These are phyloP conservation scores for Plecotus auritus DNA, from an alignment of 2,113 vertebrate genomes.

Conservation along the genomic window DNA sequence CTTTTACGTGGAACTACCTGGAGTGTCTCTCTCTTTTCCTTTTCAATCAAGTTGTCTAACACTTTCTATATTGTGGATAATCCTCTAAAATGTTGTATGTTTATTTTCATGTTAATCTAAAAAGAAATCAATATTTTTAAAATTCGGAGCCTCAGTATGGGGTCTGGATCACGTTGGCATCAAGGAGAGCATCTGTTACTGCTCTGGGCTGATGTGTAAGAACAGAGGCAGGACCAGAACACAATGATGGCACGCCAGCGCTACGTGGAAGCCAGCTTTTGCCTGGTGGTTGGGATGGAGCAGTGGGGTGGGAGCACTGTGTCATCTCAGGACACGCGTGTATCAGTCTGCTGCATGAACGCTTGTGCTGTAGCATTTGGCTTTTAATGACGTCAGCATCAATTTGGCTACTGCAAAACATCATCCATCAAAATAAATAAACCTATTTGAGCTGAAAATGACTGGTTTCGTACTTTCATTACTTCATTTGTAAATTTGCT, in stretches of 20 bases:
- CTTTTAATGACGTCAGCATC: background rate
- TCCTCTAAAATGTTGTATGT: background rate
- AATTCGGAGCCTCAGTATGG: background rate
- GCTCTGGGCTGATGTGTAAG: background rate
- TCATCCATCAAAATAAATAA: background rate
- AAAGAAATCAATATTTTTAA: background rate
- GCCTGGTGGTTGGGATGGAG: background rate
- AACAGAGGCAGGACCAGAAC: background rate
- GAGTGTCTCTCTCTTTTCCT: background rate
- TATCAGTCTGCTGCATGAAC: background rate
- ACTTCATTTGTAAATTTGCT: slow-evolving; percentile 22
- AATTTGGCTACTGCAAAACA: background rate
- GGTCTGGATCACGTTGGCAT: background rate
- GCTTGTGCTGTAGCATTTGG: background rate
- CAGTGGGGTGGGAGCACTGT: background rate
- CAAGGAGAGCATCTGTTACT: background rate
- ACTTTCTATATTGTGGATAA: background rate
- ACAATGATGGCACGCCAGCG: rapidly evolving
- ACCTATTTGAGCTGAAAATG: background rate
- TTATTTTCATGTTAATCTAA: background rate
- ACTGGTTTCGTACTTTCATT: background rate
- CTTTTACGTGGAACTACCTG: background rate
- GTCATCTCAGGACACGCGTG: rapidly evolving
- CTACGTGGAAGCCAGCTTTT: rapidly evolving
- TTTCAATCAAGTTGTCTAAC: background rate